phyloP scores from a whole-genome alignment of 2,113 vertebrate genomes.

The Hippocampus guttulatus region DNA sequence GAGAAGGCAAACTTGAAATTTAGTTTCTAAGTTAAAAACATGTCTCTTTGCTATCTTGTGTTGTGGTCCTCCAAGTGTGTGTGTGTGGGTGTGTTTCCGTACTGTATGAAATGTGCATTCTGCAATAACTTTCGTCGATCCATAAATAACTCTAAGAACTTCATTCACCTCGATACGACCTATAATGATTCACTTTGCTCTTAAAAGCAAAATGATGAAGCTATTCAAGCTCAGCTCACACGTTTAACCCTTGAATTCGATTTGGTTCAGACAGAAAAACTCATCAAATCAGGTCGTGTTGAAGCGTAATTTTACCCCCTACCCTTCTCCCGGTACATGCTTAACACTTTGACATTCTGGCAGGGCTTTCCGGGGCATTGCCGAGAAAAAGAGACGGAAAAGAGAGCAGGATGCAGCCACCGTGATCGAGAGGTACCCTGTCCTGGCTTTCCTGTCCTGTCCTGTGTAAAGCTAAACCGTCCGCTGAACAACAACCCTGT shows the following conservation, averaged over 20 bases:
- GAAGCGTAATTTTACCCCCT: conserved; percentile 1
- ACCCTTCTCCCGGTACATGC: conserved; percentile 10
- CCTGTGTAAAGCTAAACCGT: conserved; percentile 35
- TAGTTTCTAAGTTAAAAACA: conserved; percentile 7
- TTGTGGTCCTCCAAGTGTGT: conserved; percentile 16
- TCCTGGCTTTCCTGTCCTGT: conserved; percentile 65
- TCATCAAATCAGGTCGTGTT: not conserved
- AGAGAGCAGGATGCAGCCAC: conserved; percentile 86
- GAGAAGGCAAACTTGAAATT: not conserved
- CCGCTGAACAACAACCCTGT: conserved; percentile 6
- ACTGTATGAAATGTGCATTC: conserved; percentile 29
- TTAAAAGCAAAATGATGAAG: not conserved
- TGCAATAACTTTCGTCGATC: conserved; percentile 15
- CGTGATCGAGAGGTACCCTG: conserved; percentile 91
- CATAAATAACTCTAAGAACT: conserved; percentile 21
- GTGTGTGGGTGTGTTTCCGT: conserved; percentile 21
- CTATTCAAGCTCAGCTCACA: not conserved
- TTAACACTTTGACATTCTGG: conserved; percentile 76
- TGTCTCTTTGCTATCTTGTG: conserved; percentile 22
- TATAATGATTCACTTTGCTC: not conserved
- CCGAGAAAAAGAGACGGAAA: conserved; percentile 94
- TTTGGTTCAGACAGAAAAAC: conserved; percentile 46
- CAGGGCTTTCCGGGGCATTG: conserved; percentile 96
- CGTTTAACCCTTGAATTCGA: conserved; percentile 27
- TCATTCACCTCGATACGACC: conserved; percentile 31